Percentiles rank a stretch among this genome's conserved stretches.
Evolutionary conservation across 1,140 invertebrate species (phyloP).

Genomic region (Gryon sp.): DNA sequence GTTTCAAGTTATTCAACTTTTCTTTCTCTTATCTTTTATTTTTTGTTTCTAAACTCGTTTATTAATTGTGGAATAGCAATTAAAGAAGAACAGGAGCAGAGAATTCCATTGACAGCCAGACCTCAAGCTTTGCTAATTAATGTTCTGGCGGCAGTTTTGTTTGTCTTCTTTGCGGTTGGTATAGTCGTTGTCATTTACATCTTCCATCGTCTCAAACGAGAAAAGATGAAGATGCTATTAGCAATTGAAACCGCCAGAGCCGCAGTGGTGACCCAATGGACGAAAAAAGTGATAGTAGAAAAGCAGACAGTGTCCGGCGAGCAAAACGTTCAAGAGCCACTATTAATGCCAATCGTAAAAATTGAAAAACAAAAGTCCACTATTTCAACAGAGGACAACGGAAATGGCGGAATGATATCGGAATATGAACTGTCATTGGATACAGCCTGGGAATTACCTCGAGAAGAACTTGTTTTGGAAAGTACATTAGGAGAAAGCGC

Average conservation of each 20-base stretch:
- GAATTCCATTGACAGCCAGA: slow-evolving; percentile 75
- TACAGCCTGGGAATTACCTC: slow-evolving; percentile 93
- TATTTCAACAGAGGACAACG: slow-evolving; percentile 80
- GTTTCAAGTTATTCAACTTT: too few relatives aligned
- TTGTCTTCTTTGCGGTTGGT: slow-evolving; percentile 82
- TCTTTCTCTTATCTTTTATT: neutral
- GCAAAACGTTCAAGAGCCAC: slow-evolving; percentile 82
- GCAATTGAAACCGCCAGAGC: slow-evolving; percentile 88
- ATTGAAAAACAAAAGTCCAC: slow-evolving; percentile 91
- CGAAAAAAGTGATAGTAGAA: slow-evolving; percentile 93
- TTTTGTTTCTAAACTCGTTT: too few relatives aligned
- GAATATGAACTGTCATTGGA: slow-evolving; percentile 97
- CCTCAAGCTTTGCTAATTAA: slow-evolving; percentile 81
- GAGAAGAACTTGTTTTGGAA: slow-evolving; percentile 88
- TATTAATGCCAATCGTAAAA: slow-evolving; percentile 90
- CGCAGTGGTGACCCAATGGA: slow-evolving; percentile 90
- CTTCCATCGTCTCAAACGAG: slow-evolving; percentile 80
- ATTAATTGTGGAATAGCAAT: too few relatives aligned
- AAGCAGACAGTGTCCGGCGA: slow-evolving; percentile 83
- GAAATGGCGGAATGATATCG: slow-evolving; percentile 86
- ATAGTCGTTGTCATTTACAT: slow-evolving; percentile 81
- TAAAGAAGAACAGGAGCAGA: slow-evolving; percentile 72
- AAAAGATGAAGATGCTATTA: slow-evolving; percentile 87
- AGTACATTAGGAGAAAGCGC: slow-evolving; percentile 95
- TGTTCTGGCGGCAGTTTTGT: slow-evolving; percentile 81